A percentile compares a stretch with the other conserved stretches of the same genome.
phyloP scores from a whole-genome alignment of 2,797 vertebrate genomes.

The Agapornis canus region DNA sequence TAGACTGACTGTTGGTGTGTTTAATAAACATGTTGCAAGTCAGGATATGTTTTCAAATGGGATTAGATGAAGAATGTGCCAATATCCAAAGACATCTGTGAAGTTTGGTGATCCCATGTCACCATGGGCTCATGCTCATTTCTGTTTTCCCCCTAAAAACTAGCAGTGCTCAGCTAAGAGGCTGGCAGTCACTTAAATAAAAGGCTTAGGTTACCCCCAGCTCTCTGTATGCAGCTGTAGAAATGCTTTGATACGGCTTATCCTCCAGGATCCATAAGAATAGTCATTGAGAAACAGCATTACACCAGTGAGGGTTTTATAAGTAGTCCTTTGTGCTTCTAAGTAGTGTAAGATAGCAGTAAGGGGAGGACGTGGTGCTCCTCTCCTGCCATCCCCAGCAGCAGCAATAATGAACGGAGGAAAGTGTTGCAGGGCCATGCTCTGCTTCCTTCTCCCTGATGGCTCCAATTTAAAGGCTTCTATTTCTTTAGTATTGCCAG shows the following conservation, averaged over 20 bases:
- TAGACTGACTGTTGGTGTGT: background rate
- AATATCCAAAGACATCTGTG: background rate
- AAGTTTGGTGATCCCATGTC: background rate
- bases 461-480: background rate
- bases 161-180: background rate
- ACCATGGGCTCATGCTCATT: accelerated
- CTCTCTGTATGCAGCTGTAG: constrained; percentile 10
- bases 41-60: background rate
- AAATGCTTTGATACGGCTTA: background rate
- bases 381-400: accelerated
- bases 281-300: constrained; percentile 44
- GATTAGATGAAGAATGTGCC: background rate
- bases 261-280: constrained; percentile 50
- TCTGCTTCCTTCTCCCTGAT: background rate
- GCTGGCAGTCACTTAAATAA: background rate
- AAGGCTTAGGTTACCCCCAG: background rate
- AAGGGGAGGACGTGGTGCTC: background rate
- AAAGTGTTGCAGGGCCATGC: background rate
- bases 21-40: background rate
- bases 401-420: background rate
- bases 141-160: background rate
- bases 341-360: background rate
- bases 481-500: background rate
- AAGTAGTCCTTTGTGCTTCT: constrained; percentile 32
- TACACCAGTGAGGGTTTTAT: background rate